These are phyloP conservation scores for Dasypus novemcinctus DNA, from an alignment of 2,113 vertebrate genomes.

Conservation along the genomic window DNA sequence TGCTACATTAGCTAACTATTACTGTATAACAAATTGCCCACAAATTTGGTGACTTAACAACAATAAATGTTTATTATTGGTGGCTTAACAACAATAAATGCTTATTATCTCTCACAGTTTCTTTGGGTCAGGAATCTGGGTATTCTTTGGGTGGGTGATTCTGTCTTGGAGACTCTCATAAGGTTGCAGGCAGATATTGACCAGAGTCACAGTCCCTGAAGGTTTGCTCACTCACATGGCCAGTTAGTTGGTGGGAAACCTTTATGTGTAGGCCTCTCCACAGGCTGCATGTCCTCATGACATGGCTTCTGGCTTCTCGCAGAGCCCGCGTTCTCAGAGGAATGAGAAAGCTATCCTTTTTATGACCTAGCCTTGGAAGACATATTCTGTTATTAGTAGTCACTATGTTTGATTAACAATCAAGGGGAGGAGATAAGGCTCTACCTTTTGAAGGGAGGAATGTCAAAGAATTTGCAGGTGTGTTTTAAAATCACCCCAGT, in stretches of 20 bases:
- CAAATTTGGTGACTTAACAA: not conserved
- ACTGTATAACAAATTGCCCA: not conserved
- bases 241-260: not conserved
- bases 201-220: not conserved
- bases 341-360: not conserved
- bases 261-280: not conserved
- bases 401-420: not conserved
- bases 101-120: not conserved
- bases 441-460: not conserved
- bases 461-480: not conserved
- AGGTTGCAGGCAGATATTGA: not conserved
- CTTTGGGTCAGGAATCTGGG: not conserved
- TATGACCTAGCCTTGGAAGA: not conserved
- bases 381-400: not conserved
- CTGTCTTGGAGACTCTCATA: not conserved
- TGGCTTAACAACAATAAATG: not conserved
- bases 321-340: not conserved
- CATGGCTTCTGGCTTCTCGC: not conserved
- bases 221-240: not conserved
- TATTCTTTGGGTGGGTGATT: not conserved
- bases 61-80: not conserved
- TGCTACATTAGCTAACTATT: not conserved
- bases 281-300: not conserved
- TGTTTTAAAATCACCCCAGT: not conserved
- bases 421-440: fast-evolving